phyloP scores from a whole-genome alignment of 92 coral and sea anemone species.

The Paramuricea clavata region DNA sequence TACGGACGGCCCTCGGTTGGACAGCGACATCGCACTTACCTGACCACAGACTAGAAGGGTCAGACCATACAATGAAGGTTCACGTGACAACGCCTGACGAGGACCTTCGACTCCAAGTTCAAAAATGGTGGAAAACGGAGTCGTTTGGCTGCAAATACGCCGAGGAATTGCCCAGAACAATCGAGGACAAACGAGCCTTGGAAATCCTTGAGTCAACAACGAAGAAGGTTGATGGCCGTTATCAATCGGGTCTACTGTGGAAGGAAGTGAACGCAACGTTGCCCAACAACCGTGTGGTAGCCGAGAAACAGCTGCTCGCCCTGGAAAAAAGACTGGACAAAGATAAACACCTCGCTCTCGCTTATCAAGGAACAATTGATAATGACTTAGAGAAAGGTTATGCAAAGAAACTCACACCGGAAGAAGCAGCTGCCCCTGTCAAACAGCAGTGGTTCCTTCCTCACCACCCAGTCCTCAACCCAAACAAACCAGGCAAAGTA shows the following conservation, averaged over 20 bases:
- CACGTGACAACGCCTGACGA: no score
- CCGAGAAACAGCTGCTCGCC: slow-evolving; percentile 45
- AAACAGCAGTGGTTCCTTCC: slow-evolving; percentile 50
- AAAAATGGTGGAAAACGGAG: slow-evolving; percentile 71
- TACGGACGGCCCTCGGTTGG: no score
- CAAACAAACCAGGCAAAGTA: slow-evolving; percentile 47
- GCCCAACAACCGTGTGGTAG: background rate
- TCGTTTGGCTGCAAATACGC: slow-evolving; percentile 58
- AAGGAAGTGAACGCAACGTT: background rate
- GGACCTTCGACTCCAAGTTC: no score
- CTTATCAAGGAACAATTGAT: slow-evolving; percentile 45
- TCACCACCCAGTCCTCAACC: slow-evolving; percentile 43
- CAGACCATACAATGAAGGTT: no score
- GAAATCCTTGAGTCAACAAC: slow-evolving; percentile 31
- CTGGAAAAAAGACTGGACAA: no score
- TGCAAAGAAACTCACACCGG: slow-evolving; percentile 42
- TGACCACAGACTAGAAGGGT: no score
- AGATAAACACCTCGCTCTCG: background rate
- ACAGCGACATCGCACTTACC: no score
- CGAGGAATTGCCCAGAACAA: slow-evolving; percentile 27
- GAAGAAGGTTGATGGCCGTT: background rate
- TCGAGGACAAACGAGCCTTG: slow-evolving; percentile 62
- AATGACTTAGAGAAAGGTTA: slow-evolving; percentile 61
- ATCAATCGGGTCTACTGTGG: no score
- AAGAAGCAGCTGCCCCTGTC: slow-evolving; percentile 28